These are phyloP conservation scores for Plectropomus leopardus DNA, from an alignment of 2,113 vertebrate genomes.

Conservation along the genomic window DNA sequence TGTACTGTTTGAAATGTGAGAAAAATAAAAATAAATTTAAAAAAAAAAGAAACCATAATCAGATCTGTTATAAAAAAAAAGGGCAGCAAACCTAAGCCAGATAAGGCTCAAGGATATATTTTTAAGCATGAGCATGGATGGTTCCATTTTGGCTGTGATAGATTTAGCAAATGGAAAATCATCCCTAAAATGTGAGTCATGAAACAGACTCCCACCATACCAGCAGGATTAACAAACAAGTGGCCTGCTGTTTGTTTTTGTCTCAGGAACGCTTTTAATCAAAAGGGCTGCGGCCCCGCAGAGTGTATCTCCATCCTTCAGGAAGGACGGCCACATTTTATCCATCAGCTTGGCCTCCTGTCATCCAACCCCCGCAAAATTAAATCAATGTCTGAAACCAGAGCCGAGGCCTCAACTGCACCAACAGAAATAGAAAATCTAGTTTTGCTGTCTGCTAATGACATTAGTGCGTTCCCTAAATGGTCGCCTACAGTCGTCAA, in stretches of 20 bases:
- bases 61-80: not conserved
- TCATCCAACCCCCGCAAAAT: conserved; percentile 85
- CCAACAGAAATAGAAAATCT: conserved; percentile 89
- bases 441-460: conserved; percentile 88
- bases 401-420: conserved; percentile 84
- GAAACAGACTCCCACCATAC: conserved; percentile 21
- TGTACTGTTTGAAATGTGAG: no score
- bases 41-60: no score
- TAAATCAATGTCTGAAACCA: conserved; percentile 89
- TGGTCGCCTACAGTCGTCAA: conserved; percentile 81
- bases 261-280: conserved; percentile 79
- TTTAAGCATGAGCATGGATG: not conserved
- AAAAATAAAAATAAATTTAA: no score
- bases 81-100: not conserved
- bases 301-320: conserved; percentile 79
- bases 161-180: conserved; percentile 15
- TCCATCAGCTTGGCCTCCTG: conserved; percentile 83
- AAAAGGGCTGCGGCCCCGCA: conserved; percentile 66
- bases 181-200: conserved; percentile 6
- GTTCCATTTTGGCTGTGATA: conserved; percentile 8
- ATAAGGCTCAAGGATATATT: not conserved
- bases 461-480: conserved; percentile 87
- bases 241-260: conserved; percentile 60
- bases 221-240: conserved; percentile 38
- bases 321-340: conserved; percentile 82